Percentiles rank a stretch among this genome's conserved stretches.
phyloP scores from a whole-genome alignment of 1,140 invertebrate species.

The Mesaphorura yosii region DNA sequence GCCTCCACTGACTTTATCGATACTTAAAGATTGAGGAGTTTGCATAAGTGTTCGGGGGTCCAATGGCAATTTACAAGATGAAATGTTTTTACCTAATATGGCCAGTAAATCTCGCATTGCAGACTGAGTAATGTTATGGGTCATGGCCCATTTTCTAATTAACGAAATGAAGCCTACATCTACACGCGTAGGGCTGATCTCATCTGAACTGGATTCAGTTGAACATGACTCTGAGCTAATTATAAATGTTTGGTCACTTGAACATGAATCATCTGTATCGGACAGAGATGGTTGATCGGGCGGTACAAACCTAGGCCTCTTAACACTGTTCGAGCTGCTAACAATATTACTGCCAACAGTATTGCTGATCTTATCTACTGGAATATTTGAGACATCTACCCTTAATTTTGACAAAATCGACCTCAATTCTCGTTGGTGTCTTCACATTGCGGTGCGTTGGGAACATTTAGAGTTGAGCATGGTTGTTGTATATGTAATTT shows the following conservation, averaged over 20 bases:
- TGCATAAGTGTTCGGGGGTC: background rate
- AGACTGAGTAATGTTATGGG: slow-evolving; percentile 1
- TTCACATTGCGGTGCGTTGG: background rate
- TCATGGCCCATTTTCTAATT: background rate
- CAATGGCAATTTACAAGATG: background rate
- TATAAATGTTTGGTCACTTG: background rate
- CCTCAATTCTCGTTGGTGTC: background rate
- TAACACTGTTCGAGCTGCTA: too few relatives aligned
- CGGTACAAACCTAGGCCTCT: too few relatives aligned
- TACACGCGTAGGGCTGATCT: background rate
- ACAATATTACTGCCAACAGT: background rate
- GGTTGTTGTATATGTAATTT: background rate
- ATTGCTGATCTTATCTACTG: background rate
- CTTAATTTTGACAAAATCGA: background rate
- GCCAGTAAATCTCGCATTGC: background rate
- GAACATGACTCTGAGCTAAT: background rate
- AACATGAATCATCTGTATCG: background rate
- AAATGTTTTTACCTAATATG: background rate
- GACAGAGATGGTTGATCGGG: too few relatives aligned
- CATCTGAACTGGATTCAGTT: background rate
- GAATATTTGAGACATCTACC: background rate
- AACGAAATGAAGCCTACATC: background rate
- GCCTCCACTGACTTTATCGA: background rate
- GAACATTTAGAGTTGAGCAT: background rate
- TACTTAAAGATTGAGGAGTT: background rate